Conservation (phyloP, 2,797 vertebrate genomes). For the Bovichtus variegatus region DNA sequence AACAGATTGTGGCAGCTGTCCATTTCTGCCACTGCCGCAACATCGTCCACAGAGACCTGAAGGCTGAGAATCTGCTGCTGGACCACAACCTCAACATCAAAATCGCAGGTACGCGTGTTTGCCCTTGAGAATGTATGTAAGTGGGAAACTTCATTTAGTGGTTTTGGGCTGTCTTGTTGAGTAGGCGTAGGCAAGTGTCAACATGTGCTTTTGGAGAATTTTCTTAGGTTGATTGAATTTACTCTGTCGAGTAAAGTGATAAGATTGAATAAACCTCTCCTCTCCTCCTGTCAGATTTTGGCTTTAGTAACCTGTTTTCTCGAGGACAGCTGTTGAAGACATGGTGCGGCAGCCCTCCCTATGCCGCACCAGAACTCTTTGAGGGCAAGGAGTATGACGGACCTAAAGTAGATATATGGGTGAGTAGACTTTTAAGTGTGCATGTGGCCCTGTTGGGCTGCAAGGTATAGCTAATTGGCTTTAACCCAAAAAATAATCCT, state of each 20-base stretch:
- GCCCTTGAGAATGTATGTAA: background rate
- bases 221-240: constrained; percentile 29
- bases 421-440: constrained; percentile 72
- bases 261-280: constrained; percentile 20
- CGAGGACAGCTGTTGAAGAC: constrained; percentile 97
- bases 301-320: constrained; percentile 98
- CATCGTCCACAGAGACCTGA: constrained; percentile 97
- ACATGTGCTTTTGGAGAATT: constrained; percentile 33
- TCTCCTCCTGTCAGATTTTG: constrained; percentile 89
- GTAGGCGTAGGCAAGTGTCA: constrained; percentile 73
- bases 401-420: constrained; percentile 99
- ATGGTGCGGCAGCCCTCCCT: constrained; percentile 98
- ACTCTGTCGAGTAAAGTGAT: constrained; percentile 5
- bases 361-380: constrained; percentile 96
- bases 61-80: constrained; percentile 97
- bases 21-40: constrained; percentile 98
- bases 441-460: rapidly evolving
- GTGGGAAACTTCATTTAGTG: constrained; percentile 27
- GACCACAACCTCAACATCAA: constrained; percentile 99
- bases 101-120: constrained; percentile 89
- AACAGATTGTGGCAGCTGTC: constrained; percentile 97
- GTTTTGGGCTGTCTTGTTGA: constrained; percentile 19
- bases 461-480: background rate
- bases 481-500: background rate
- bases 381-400: constrained; percentile 99